Base-by-base conservation (phyloP, 1,140 invertebrate genomes). In the Diabrotica virgifera region DNA sequence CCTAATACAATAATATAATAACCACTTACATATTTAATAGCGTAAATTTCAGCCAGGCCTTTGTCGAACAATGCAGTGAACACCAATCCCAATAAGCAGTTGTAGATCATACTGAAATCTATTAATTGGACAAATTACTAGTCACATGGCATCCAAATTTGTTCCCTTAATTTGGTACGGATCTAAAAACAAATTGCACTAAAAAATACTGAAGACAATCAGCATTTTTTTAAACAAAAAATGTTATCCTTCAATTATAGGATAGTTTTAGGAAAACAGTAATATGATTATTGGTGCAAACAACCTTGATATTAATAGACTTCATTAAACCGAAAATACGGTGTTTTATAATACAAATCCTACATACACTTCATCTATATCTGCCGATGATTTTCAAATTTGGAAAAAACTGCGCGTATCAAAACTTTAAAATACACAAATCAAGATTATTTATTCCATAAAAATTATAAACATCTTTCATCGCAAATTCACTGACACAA, bases 11-110 rank as follows among this genome's bases (percentile, higher is more conserved):
- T 24, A 24, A 24, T 24, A 24, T 4, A 35, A 55, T 14, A 59
- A 9, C 14, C 62, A 74, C 72, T 74, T 62, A 74, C 72, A 65
- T 64, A 71, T 68, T 62, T 64, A 55, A 71, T 68, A 11, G 72
- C 71, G 63, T 74, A 74, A 14, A 74, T 70, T 64, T 70, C 72
- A 13, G 66, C 72, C 8, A 55, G 10, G 11, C 62, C 50, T 52
- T 54, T 52, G n/a, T 62, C 36, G 24, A 62, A 36, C 13, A 62
- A 40, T 36, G 11, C 9, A 10, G 36, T 5, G 36, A 57, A 12
- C 5, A 57, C 11, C 35, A 57, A 12, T 36, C 55, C 55, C 37
- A 57, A 7, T 57, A 57, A 12, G 36, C 55, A 57, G n/a, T 57
- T 57, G n/a, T 57, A 12, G 55, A 57, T 57, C 55, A 57, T 57